Evolutionary conservation across 2,888 invertebrate species (phyloP), one percentile per base, ranked within the genome.

Genomic region (Blera fallax): DNA sequence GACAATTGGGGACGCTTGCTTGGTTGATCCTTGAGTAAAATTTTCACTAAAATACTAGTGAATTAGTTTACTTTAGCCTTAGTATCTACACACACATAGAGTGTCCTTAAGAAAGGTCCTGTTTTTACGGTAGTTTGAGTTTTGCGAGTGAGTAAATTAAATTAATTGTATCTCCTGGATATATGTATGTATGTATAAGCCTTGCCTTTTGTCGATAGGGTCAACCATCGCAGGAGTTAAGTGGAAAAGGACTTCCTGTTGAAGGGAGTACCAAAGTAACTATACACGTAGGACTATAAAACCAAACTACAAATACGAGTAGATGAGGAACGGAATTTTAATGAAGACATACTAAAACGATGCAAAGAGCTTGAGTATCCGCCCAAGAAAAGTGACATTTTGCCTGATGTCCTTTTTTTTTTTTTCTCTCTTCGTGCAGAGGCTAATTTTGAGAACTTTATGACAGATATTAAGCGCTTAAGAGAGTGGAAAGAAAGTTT

Each of bases 61-160:
- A 77, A 77, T 81, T 81, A 81, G 81, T 76, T 85, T 81, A 81
- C 60, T 79, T 48, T 40, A 54, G 27, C 5, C 14, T 40, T 40
- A 40, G 32, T 11, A 21, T 27, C n/a, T n/a, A n/a, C n/a, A n/a
- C n/a, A n/a, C n/a, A n/a, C n/a, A 37, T 72, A 11, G 2, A 10
- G 14, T 54, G 37, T 78, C 69, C 58, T 52, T 52, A 32, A 62
- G 62, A 43, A 65, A 54, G 45, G 45, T 34, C 43, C 40, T 45
- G 4, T 62, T 34, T 78, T 69, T 50, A 18, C 24, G 50, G 52
- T 45, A 45, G 29, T n/a, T 77, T 72, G 24, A 37, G 37, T 45
- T 70, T 45, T 24, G 14, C 45, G 3, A 43, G 18, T 18, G 7
- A 58, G 34, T 43, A 54, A 37, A 70, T 70, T 70, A 56, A 56